These are phyloP conservation scores for Patella depressa DNA, from an alignment of 2,888 invertebrate species.

Conservation along the genomic window DNA sequence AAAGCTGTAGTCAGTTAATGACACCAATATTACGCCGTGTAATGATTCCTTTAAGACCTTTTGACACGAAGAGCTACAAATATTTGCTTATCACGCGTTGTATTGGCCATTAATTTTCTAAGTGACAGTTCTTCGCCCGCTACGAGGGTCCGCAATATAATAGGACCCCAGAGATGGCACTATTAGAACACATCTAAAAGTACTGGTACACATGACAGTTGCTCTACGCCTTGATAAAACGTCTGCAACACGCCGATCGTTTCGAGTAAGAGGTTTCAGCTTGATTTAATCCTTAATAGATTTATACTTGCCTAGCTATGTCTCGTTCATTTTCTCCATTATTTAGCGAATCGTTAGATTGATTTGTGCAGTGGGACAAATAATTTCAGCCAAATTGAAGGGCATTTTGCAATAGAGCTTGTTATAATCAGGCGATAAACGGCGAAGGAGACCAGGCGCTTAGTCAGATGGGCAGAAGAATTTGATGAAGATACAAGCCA, in stretches of 20 bases:
- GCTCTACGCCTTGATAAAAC: background rate
- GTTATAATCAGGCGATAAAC: background rate
- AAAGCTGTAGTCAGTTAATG: too few relatives aligned
- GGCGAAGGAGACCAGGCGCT: background rate
- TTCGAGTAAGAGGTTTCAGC: conserved; percentile 23
- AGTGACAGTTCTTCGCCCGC: background rate
- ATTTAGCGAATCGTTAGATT: conserved; percentile 29
- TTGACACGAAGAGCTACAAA: conserved; percentile 7
- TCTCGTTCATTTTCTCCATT: conserved; percentile 39
- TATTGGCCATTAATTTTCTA: background rate
- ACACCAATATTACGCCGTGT: background rate
- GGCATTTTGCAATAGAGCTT: background rate
- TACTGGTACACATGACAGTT: background rate
- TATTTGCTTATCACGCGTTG: conserved; percentile 9
- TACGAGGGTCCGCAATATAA: conserved; percentile 1
- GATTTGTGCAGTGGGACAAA: conserved; percentile 30
- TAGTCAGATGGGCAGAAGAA: background rate
- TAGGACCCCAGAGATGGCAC: conserved; percentile 2
- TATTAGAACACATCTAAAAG: conserved; percentile 1
- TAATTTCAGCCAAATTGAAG: conserved; percentile 32
- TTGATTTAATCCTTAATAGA: conserved; percentile 45
- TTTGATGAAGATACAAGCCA: background rate
- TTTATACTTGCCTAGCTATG: conserved; percentile 37
- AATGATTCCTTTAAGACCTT: conserved; percentile 7
- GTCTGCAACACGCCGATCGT: background rate